Evolutionary conservation across 1,140 invertebrate species (phyloP), one percentile per base, ranked within the genome.

Genomic region (Saccostrea glomerata): DNA sequence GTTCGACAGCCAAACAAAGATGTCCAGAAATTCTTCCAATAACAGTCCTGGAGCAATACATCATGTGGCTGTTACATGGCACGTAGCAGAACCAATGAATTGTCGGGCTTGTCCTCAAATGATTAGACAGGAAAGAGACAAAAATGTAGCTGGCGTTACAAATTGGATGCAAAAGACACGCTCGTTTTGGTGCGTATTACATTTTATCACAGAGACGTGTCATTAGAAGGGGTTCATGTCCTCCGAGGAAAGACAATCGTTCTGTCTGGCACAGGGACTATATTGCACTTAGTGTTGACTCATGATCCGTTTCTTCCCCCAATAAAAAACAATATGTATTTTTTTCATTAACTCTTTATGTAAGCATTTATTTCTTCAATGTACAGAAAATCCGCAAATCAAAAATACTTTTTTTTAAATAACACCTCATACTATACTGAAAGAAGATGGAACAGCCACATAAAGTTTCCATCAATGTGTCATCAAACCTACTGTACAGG

Each of bases 1-100:
- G 47, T 47, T 47, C 2, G n/a, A 13, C 25, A 30, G 66, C n/a
- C 25, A 36, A 36, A 77, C 4, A 77, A 25, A 15, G 30, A 77
- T 77, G 70, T 77, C 70, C 70, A 73, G 70, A 73, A 13, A 73
- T 73, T 73, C 70, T 30, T 73, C 70, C 9, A 36, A 15, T 30
- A 77, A 30, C 70, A 23, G n/a, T 77, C 70, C 25, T 15, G 30
- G 25, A 36, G 23, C 25, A 23, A 77, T 77, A 77, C 23, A 77
- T 84, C 82, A 56, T 84, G 12, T 84, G 40, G 47, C 1, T 84
- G 82, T 54, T 84, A 55, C 82, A 55, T 84, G 82, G 82, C 82
- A 84, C 54, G 82, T 84, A 84, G 82, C 82, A 84, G 82, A 84
- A 84, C 82, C 82, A 84, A 84, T 84, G 40, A 56, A 55, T 55